Base-by-base conservation (phyloP, 2,113 vertebrate species). In the Silurus asotus region DNA sequence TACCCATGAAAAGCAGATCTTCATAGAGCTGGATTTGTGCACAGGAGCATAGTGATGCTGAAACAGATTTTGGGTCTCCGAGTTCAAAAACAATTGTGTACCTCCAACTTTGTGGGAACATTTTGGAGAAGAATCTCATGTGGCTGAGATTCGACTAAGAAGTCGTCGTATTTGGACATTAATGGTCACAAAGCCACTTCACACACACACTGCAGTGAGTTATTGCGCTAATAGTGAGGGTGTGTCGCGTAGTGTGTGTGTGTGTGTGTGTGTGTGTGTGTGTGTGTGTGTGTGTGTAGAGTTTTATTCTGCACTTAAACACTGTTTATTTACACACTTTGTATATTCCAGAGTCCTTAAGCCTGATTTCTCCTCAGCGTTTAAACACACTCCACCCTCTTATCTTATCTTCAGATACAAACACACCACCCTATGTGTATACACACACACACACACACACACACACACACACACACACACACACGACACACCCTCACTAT, bases 361-460 rank as follows among this genome's bases (percentile, higher is more conserved):
- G 37, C 37, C 37, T 37, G 37, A 72, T 19, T 72, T 51, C 48
- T 75, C 48, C 51, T 51, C 48, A 51, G 72, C 6, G 5, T 11
- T 56, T 23, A 55, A 82, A 28, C 15, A 23, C n/a, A 65, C 74
- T n/a, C 59, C 45, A 49, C 53, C 51, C 67, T 45, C 17, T 83
- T 56, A 28, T n/a, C 67, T 83, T 83, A 83, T 72, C 82, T 83
- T 17, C 13, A 78, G 53, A 78, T 28, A 28, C 14, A 17, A 28
- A 37, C 25, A 53, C 23, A 37, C 49, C 20, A 6, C 65, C 82
- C 53, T 53, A 3, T 58, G 19, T 23, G 25, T 70, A 64, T 37
- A 58, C 56, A 80, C 25, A 56, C 53, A 81, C 79, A 81, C 2
- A 55, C 15, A 2, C 1, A 49, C 82, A 84, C 69, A 61, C 67